Conservation (phyloP, 2,888 invertebrate genomes). For the Parnassius glacialis region DNA sequence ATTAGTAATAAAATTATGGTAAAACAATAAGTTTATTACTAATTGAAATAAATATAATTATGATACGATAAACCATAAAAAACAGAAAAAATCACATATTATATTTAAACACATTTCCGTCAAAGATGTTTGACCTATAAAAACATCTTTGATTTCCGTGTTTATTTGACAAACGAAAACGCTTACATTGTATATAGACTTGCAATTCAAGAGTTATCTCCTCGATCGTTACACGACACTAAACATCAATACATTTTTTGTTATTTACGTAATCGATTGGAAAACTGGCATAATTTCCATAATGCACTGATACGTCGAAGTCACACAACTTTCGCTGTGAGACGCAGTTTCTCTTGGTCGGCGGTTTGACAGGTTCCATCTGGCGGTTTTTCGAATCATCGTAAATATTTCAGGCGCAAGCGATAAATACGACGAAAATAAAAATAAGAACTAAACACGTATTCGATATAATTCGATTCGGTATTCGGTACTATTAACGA, state of each 20-base stretch:
- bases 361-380: conserved; percentile 39
- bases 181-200: conserved; percentile 11
- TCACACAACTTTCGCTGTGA: conserved; percentile 58
- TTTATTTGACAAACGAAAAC: not conserved
- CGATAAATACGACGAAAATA: conserved; percentile 5
- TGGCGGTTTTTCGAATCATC: conserved; percentile 8
- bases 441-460: not conserved
- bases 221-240: conserved; percentile 31
- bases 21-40: too few relatives aligned
- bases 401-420: conserved; percentile 15
- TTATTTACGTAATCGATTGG: conserved; percentile 52
- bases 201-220: conserved; percentile 5
- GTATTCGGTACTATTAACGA: too few relatives aligned
- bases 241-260: conserved; percentile 28
- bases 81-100: too few relatives aligned
- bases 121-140: too few relatives aligned
- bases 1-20: too few relatives aligned
- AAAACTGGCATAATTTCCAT: conserved; percentile 57
- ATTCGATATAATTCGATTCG: too few relatives aligned
- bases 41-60: too few relatives aligned
- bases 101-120: too few relatives aligned
- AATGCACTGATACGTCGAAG: conserved; percentile 49
- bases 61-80: too few relatives aligned
- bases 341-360: conserved; percentile 44
- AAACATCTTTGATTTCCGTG: too few relatives aligned